Evolutionary conservation across 2,113 vertebrate species (phyloP).

Genomic region (Myotis lucifugus): DNA sequence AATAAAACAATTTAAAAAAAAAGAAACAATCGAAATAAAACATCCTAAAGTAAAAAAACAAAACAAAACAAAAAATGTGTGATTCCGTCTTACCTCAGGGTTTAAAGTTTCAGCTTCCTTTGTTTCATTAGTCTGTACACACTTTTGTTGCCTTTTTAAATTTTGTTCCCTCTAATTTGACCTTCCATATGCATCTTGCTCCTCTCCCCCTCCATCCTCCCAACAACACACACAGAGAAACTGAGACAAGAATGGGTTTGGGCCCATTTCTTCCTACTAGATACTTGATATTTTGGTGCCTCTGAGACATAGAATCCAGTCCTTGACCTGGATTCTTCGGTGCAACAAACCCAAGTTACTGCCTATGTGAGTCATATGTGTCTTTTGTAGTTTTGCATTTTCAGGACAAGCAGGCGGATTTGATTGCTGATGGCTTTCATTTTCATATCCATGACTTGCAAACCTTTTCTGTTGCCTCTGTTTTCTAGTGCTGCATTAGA

Average conservation of each 20-base stretch:
- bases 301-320: not conserved
- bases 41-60: too few species aligned
- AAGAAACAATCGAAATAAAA: too few species aligned
- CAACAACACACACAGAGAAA: not conserved
- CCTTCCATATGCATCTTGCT: not conserved
- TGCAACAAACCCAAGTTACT: not conserved
- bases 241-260: not conserved
- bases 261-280: not conserved
- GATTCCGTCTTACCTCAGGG: not conserved
- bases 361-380: not conserved
- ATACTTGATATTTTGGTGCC: not conserved
- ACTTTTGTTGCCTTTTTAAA: not conserved
- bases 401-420: not conserved
- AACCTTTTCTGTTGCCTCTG: not conserved
- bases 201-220: not conserved
- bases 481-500: slow-evolving; percentile 92
- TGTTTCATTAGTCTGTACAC: not conserved
- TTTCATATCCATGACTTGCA: not conserved
- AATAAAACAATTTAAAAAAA: too few species aligned
- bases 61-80: not conserved
- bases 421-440: not conserved
- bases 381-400: not conserved
- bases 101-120: not conserved
- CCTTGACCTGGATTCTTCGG: not conserved
- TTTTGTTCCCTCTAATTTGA: not conserved